phyloP scores from a whole-genome alignment of 2,113 vertebrate genomes.

The Muntiacus reevesi region DNA sequence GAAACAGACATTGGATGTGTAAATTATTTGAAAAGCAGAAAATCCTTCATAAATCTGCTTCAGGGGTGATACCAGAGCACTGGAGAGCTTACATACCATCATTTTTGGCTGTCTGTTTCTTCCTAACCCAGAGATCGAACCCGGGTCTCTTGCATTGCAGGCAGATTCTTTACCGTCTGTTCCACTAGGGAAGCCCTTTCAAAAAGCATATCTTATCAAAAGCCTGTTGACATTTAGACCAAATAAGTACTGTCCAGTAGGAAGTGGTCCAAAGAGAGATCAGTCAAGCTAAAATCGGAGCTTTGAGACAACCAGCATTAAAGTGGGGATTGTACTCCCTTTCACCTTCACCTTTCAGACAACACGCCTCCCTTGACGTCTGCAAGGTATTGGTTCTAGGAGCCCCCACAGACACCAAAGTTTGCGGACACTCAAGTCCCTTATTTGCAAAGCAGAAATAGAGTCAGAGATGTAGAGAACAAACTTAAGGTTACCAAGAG shows the following conservation, averaged over 20 bases:
- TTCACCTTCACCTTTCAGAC: background rate
- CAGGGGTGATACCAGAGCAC: background rate
- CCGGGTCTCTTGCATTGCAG: background rate
- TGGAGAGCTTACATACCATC: background rate
- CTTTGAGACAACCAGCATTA: background rate
- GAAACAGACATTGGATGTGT: background rate
- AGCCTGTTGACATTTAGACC: background rate
- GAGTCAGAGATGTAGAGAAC: background rate
- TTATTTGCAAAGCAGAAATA: background rate
- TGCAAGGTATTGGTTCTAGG: background rate
- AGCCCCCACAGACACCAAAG: background rate
- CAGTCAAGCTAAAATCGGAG: background rate
- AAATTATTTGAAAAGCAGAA: background rate
- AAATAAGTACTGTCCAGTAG: background rate
- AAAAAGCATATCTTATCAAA: background rate
- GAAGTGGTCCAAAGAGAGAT: background rate
- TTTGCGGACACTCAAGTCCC: background rate
- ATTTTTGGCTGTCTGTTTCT: background rate
- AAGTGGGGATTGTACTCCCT: background rate
- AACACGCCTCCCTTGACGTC: accelerated
- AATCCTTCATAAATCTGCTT: background rate
- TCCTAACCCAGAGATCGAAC: background rate
- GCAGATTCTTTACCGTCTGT: background rate
- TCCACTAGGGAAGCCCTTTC: background rate
- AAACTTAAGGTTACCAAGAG: background rate